Conservation (phyloP, 2,888 invertebrate species). For the Archips xylosteana region DNA sequence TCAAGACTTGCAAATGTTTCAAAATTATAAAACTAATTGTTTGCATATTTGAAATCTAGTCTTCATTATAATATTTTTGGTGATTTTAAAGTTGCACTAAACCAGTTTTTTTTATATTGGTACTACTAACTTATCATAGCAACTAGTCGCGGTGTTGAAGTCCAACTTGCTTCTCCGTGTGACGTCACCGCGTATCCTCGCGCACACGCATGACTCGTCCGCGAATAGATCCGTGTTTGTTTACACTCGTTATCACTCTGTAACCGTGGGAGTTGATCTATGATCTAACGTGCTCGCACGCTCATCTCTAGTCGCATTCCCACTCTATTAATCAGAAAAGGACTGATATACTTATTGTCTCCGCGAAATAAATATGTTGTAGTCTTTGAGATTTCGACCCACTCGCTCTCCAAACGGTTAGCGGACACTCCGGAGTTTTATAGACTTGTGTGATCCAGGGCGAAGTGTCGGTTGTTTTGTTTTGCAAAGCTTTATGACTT, state of each 20-base stretch:
- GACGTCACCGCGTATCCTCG: slow-evolving; percentile 8
- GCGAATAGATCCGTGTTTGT: slow-evolving; percentile 57
- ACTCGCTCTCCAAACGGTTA: slow-evolving; percentile 29
- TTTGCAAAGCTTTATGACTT: slow-evolving; percentile 3
- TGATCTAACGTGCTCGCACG: slow-evolving; percentile 4
- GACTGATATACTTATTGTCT: slow-evolving; percentile 20
- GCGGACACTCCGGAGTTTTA: slow-evolving; percentile 31
- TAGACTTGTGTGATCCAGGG: slow-evolving; percentile 42
- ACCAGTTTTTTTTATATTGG: neutral
- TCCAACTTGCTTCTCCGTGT: neutral
- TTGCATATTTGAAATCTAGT: neutral
- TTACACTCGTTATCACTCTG: slow-evolving; percentile 54
- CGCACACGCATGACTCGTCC: slow-evolving; percentile 46
- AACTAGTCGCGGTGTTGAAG: neutral
- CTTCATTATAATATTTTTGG: neutral
- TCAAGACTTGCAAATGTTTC: neutral
- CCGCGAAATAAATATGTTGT: slow-evolving; percentile 15
- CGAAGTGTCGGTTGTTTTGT: slow-evolving; percentile 13
- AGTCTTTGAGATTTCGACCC: slow-evolving; percentile 46
- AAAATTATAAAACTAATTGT: neutral
- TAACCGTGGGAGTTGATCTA: slow-evolving; percentile 51
- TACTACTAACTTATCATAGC: no score
- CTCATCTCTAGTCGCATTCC: slow-evolving; percentile 20
- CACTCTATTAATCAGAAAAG: slow-evolving; percentile 4
- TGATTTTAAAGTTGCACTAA: neutral